Base-by-base conservation (phyloP, 2,888 invertebrate species). In the Trichopria drosophilae region DNA sequence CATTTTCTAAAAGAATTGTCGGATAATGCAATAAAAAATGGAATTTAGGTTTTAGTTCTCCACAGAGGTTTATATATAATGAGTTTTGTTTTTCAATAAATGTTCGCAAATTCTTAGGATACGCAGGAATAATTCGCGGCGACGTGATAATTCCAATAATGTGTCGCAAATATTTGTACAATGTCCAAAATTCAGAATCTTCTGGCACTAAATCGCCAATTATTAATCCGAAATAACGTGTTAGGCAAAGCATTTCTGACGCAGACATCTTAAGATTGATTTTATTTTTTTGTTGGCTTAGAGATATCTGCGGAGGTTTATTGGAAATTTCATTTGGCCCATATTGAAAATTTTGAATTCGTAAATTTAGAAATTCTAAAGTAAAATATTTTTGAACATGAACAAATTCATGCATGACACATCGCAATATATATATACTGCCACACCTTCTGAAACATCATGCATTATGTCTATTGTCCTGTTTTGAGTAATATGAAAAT, bases 201-300 rank as follows among this genome's bases (percentile, higher is more conserved):
- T 45, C 44, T n/a, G 53, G 53, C 18, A 49, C 40, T 19, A 51
- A 23, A 31, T 51, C 50, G 13, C 51, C 54, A 47, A 51, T 47
- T 9, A 54, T 51, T 32, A 54, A 29, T 15, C 47, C 43, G 13
- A 54, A 47, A 12, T 51, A 54, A 20, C 42, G 39, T 18, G 52
- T 34, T 1, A 58, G 34, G 12, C 50, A 49, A 13, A 54, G 24
- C n/a, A n/a, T n/a, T n/a, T n/a, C n/a, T n/a, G n/a, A n/a, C n/a
- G n/a, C n/a, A n/a, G n/a, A n/a, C n/a, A 51, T 49, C 53, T 47
- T 52, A 10, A 35, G 32, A 39, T 52, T 47, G 3, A 52, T 4
- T 41, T 52, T 32, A 22, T 37, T 47, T 39, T 43, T 48, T 32
- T 23, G 12, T 23, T 16, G 9, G 26, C 48, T 48, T 6, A 19